Evolutionary conservation across 1,140 invertebrate genomes (phyloP), one percentile per base, ranked within the genome.

Genomic region (Drosophila nannoptera): DNA sequence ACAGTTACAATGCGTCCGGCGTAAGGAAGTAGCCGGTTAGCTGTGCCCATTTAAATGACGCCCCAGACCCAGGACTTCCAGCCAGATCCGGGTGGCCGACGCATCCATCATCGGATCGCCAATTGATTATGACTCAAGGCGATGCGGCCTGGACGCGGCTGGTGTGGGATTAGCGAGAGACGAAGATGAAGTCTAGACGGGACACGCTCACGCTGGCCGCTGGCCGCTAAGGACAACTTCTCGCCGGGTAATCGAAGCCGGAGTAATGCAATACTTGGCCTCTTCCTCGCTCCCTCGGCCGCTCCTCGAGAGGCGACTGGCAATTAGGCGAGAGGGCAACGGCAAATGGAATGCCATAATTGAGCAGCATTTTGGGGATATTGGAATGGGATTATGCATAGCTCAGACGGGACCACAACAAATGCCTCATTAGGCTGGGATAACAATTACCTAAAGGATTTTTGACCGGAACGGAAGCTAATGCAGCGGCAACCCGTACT

Each of bases 391-490:
- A 70, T 70, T 74, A 76, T 56, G 65, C 50, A 59, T 63, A 59
- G n/a, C n/a, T 33, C n/a, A 35, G n/a, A 33, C 32, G 32, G 50
- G 7, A 42, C 40, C 29, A 5, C 32, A 35, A 11, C 7, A 29
- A 56, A 43, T 32, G 29, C 14, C 40, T 45, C 54, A 14, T 22
- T 22, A 56, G 50, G 64, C 73, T 78, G 62, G 80, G 80, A 83
- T 84, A 84, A 80, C 81, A 84, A 84, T 84, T 84, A 84, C 73
- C 76, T 33, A 84, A 84, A 84, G 80, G 80, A 84, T 84, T 84
- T 86, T 59, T 58, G 7, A 40, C 75, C 40, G 40, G 61, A 69
- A 83, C 80, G 81, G 80, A 84, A 83, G 76, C 78, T 84, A 63
- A 56, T 46, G 33, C 61, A 56, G 67, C 58, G 63, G 22, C 22